Conservation (phyloP, 2,797 vertebrate genomes). For the Ibycter americanus region DNA sequence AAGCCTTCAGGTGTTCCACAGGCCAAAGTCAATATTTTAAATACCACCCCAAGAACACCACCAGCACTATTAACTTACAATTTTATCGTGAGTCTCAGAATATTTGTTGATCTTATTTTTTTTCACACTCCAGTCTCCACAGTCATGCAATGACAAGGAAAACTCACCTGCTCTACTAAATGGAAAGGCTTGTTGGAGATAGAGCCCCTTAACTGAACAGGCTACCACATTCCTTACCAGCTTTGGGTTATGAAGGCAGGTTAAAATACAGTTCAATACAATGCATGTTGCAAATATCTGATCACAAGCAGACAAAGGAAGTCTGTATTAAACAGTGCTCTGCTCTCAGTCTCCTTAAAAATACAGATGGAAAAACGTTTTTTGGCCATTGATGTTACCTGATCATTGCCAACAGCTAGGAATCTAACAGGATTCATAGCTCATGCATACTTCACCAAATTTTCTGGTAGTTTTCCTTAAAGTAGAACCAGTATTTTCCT, state of each 20-base stretch:
- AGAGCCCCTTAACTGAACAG: background rate
- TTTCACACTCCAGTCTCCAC: background rate
- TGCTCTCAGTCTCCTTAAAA: conserved; percentile 8
- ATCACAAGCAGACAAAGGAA: conserved; percentile 28
- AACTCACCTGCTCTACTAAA: background rate
- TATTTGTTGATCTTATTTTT: background rate
- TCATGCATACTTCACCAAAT: conserved; percentile 50
- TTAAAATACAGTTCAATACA: background rate
- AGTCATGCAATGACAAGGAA: background rate
- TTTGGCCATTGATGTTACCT: conserved; percentile 28
- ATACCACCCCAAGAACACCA: background rate
- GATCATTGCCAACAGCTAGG: conserved; percentile 35
- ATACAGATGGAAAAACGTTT: conserved; percentile 53
- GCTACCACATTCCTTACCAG: background rate
- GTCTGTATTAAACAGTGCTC: background rate
- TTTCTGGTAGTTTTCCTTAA: conserved; percentile 47
- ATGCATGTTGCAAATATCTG: background rate
- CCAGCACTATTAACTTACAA: background rate
- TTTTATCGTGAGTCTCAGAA: background rate
- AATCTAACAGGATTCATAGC: conserved; percentile 2
- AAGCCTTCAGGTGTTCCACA: background rate
- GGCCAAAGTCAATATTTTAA: conserved; percentile 27
- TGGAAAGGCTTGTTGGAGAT: background rate
- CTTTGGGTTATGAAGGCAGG: background rate
- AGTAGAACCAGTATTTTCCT: conserved; percentile 38